Percentiles rank a stretch among this genome's conserved stretches.
Evolutionary conservation across 1,140 invertebrate genomes (phyloP).

Genomic region (Dysdera silvatica): DNA sequence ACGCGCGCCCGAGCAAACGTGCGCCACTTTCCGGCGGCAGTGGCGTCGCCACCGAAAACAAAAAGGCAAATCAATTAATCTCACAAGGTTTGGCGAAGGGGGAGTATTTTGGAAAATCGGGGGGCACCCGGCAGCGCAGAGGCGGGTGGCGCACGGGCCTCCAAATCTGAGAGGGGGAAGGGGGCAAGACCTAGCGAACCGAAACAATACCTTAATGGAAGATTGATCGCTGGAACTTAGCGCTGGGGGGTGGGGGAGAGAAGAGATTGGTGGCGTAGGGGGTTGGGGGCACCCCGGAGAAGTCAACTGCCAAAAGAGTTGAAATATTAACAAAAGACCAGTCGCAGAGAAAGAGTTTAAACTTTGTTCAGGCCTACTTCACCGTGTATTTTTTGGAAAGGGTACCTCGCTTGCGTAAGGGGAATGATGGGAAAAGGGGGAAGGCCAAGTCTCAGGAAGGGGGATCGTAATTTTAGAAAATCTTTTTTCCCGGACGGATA

Average conservation of each 20-base stretch:
- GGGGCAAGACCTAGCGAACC: conserved; percentile 15
- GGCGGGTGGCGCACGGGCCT: neutral
- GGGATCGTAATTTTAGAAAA: too few species aligned
- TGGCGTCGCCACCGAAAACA: too few species aligned
- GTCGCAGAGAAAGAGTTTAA: conserved; percentile 26
- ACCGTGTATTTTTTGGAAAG: too few species aligned
- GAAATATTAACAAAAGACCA: conserved; percentile 31
- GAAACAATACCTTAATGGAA: conserved; percentile 32
- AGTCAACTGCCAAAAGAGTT: too few species aligned
- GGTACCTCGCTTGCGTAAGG: too few species aligned
- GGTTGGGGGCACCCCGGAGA: neutral
- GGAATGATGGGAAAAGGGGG: too few species aligned
- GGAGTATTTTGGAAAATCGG: neutral
- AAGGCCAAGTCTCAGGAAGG: too few species aligned
- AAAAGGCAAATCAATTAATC: conserved; percentile 32
- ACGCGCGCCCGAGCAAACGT: too few species aligned
- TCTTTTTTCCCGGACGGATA: too few species aligned
- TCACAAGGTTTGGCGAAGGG: conserved; percentile 1
- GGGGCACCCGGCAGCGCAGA: neutral
- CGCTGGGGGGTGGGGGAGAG: neutral
- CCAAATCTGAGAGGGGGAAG: neutral
- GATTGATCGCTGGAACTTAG: conserved; percentile 29
- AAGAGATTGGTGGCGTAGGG: conserved; percentile 19
- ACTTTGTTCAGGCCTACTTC: conserved; percentile 31
- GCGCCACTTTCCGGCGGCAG: too few species aligned